These are phyloP conservation scores for Yponomeuta evonymella DNA, from an alignment of 2,888 invertebrate species.

Conservation along the genomic window DNA sequence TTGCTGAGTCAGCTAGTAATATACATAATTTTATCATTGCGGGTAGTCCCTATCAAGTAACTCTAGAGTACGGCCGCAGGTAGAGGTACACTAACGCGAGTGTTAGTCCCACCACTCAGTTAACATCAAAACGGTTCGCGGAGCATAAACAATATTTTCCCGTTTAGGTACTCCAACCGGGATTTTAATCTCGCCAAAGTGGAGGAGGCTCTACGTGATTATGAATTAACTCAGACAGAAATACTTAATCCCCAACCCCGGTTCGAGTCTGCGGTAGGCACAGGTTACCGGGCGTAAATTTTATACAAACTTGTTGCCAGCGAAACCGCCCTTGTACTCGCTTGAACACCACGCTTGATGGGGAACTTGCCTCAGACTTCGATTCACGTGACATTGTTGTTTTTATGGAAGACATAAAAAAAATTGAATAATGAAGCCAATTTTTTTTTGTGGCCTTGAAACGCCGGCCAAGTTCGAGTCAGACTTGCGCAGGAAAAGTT, in stretches of 20 bases:
- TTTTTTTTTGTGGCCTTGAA: too few species aligned
- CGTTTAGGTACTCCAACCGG: background rate
- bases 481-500: too few species aligned
- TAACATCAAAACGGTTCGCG: background rate
- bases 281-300: background rate
- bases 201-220: background rate
- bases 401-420: too few species aligned
- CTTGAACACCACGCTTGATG: too few species aligned
- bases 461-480: too few species aligned
- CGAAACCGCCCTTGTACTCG: too few species aligned
- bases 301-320: background rate
- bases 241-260: background rate
- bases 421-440: too few species aligned
- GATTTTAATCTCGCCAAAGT: background rate
- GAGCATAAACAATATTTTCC: background rate
- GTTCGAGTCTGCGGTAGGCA: background rate
- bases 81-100: background rate
- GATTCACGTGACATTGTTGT: too few species aligned
- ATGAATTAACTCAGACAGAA: slow-evolving; percentile 1
- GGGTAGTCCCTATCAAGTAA: too few species aligned
- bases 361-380: too few species aligned
- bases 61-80: background rate
- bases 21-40: too few species aligned
- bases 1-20: too few species aligned
- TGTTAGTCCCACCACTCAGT: background rate